Evolutionary conservation across 1,140 invertebrate species (phyloP).

Genomic region (Samia ricini): DNA sequence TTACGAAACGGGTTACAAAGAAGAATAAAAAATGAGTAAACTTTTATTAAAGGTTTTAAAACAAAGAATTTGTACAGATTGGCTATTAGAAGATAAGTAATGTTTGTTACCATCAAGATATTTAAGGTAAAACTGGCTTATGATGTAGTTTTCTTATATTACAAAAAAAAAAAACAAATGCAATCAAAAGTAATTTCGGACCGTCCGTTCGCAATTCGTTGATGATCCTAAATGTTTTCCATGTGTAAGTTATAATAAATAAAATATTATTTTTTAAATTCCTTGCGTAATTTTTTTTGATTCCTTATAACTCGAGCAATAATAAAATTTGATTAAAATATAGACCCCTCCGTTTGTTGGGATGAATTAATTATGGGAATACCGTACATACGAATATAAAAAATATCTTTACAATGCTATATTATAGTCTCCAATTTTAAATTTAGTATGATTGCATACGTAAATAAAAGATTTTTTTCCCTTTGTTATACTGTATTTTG

Average conservation of each 20-base stretch:
- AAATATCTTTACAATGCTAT: slow-evolving; percentile 24
- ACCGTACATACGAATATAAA: slow-evolving; percentile 53
- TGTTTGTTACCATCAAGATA: slow-evolving; percentile 3
- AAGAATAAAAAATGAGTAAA: no score
- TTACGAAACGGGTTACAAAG: neutral
- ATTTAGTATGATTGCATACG: no score
- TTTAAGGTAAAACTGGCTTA: neutral
- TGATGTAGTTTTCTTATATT: slow-evolving; percentile 4
- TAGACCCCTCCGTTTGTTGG: slow-evolving; percentile 49
- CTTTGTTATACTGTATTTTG: no score
- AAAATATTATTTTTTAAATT: slow-evolving; percentile 40
- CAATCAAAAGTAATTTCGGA: slow-evolving; percentile 22
- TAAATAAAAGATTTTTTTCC: no score
- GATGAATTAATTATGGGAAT: slow-evolving; percentile 61
- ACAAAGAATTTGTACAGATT: slow-evolving; percentile 7
- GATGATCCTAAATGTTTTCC: slow-evolving; percentile 42
- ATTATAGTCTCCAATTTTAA: no score
- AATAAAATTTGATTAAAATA: slow-evolving; percentile 70
- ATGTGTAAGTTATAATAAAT: slow-evolving; percentile 42
- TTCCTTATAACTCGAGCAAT: slow-evolving; percentile 48
- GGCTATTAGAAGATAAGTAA: slow-evolving; percentile 12
- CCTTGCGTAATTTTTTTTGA: slow-evolving; percentile 43
- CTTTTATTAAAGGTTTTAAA: slow-evolving; percentile 2
- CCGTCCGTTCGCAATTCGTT: slow-evolving; percentile 36
- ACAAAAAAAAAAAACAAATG: slow-evolving; percentile 18